Evolutionary conservation across 2,113 vertebrate species (phyloP).

Genomic region (Oceanodroma tethys): DNA sequence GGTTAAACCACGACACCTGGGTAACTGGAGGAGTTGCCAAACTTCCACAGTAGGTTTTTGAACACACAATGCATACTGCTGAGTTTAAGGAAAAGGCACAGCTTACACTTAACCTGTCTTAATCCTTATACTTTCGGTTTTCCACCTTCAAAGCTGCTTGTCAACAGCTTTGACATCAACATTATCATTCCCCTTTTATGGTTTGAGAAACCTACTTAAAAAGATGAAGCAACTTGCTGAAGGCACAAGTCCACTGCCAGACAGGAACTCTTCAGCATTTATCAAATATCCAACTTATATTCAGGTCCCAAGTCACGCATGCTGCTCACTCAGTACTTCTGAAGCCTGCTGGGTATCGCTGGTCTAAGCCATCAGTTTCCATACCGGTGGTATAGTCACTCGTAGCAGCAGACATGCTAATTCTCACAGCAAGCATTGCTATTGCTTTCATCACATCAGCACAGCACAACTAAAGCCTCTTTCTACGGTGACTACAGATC

Average conservation of each 20-base stretch:
- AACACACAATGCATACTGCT: background rate
- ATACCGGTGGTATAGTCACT: background rate
- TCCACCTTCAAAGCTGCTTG: background rate
- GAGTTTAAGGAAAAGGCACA: background rate
- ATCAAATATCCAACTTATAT: background rate
- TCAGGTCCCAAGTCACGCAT: background rate
- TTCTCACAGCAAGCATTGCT: background rate
- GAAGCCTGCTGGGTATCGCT: background rate
- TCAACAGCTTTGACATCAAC: background rate
- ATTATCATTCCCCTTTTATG: background rate
- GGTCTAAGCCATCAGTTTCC: background rate
- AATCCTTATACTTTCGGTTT: background rate
- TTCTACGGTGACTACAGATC: background rate
- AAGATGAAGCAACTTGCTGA: background rate
- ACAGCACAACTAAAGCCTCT: background rate
- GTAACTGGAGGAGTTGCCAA: background rate
- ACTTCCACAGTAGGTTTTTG: background rate
- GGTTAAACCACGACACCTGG: too few species aligned
- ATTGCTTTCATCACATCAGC: background rate
- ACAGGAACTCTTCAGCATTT: background rate
- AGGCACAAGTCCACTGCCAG: background rate
- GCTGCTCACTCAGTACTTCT: background rate
- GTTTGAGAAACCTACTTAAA: background rate
- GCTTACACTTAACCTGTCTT: background rate
- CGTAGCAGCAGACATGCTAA: background rate